Evolutionary conservation across 1,140 invertebrate genomes (phyloP).

Genomic region (Lutraria rhynchaena): DNA sequence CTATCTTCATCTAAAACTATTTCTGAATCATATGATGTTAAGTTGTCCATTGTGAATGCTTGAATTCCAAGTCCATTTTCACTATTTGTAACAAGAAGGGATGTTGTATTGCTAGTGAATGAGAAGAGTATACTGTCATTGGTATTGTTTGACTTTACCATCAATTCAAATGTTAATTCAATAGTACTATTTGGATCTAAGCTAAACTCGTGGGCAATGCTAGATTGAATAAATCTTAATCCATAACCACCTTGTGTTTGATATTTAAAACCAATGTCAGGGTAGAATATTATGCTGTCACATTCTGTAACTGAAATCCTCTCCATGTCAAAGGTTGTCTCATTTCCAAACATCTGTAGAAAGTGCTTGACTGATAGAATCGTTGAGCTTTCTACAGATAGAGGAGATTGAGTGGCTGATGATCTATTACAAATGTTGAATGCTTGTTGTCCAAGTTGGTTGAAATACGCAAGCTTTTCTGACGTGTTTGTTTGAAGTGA

Average conservation of each 20-base stretch:
- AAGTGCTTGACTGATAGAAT: background rate
- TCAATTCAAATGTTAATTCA: conserved; percentile 63
- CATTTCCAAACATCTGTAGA: conserved; percentile 23
- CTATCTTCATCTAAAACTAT: conserved; percentile 52
- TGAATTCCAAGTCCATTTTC: conserved; percentile 41
- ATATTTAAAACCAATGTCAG: conserved; percentile 34
- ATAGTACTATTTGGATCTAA: conserved; percentile 9
- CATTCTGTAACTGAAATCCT: conserved; percentile 49
- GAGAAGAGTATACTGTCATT: conserved; percentile 60
- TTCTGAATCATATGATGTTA: conserved; percentile 27
- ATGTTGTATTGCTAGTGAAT: conserved; percentile 55
- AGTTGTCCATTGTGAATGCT: conserved; percentile 28
- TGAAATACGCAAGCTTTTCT: conserved; percentile 51
- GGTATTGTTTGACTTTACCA: conserved; percentile 43
- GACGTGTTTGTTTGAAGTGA: background rate
- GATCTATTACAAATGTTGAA: conserved; percentile 39
- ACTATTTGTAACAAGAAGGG: conserved; percentile 13
- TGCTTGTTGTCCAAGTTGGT: background rate
- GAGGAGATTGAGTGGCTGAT: conserved; percentile 2
- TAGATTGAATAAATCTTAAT: conserved; percentile 58
- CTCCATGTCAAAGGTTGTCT: conserved; percentile 19
- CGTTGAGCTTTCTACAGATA: conserved; percentile 6
- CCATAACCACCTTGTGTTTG: conserved; percentile 61
- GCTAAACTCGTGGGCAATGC: conserved; percentile 58
- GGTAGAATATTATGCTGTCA: conserved; percentile 64